Base-by-base conservation (phyloP, 2,888 invertebrate species). In the Melipona bicolor region DNA sequence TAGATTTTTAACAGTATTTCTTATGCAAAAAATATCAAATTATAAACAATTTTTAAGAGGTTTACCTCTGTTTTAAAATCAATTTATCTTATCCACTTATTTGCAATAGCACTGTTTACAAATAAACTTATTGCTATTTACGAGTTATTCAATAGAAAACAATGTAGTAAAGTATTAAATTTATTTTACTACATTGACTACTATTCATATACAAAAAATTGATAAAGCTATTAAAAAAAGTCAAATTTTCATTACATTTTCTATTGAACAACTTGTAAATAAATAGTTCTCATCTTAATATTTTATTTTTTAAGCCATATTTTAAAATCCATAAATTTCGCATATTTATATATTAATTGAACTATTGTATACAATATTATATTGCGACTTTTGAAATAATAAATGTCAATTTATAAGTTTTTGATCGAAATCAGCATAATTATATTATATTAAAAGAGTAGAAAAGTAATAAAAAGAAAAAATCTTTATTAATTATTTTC, bases 261-360 rank as follows among this genome's bases (percentile, higher is more conserved):
- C 77, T 85, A 87, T 52, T 72, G 83, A 85, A 74, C 76, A 85
- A 88, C 85, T 85, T 79, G 80, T 81, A 79, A 67, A 76, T 69
- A 59, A 79, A 70, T 76, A 85, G 67, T 54, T 78, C 79, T 81
- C 68, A 62, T 65, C 50, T 77, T 76, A 61, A 75, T 76, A 73
- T 77, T 69, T 86, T 61, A 70, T 77, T 75, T 69, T 59, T 49
- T 49, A 87, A 82, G 82, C 78, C 74, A 81, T 80, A 78, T 62
- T 74, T 61, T 74, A 32, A 69, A 81, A 79, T 79, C 59, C 24
- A 73, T 52, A 54, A 84, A 76, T 76, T 78, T 83, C 19, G 19
- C 79, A 68, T 83, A 74, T 64, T 84, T 75, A 64, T 81, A 56
- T 82, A 79, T 76, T 50, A 77, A 84, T 73, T 72, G 61, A 79